Evolutionary conservation across 2,113 vertebrate species (phyloP), one percentile per base, ranked within the genome.

Genomic region (Callospermophilus lateralis): DNA sequence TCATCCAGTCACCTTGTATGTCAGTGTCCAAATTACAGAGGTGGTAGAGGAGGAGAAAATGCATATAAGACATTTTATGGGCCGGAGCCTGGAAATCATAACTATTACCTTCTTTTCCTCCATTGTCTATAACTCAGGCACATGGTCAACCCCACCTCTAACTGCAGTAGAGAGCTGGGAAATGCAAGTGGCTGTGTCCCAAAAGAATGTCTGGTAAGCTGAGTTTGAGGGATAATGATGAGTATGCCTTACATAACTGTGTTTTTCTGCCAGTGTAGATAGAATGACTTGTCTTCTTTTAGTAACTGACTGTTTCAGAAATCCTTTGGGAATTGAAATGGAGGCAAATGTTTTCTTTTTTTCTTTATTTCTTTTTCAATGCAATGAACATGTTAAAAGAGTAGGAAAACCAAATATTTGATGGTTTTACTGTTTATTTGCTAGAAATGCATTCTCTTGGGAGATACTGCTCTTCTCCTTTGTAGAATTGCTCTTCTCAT

Each of bases 221-320:
- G 20, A 8, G 39, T 30, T 88, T 10, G 76, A 95, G 78, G 39
- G 24, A 45, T 34, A 13, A 13, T 34, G 42, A 61, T 76, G 24
- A 81, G 4, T 34, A 4, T 65, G 34, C 79, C 37, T 84, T 67
- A 13, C 34, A 20, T 74, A 84, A 84, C 15, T 65, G 2, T 84
- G 6, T 68, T 68, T 65, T 65, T 19, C 19, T 91, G 45, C 94
- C 39, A 22, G 8, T 94, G 20, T 39, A 96, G 37, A 80, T 39
- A 94, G 86, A 93, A 70, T 79, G 12, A 48, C 73, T 72, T 83
- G 22, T 90, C 88, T 94, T 93, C 45, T 39, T 86, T 84, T 78
- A 73, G 19, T 90, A 79, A 92, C 67, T 96, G 48, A 73, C 86
- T 90, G 65, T 85, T 91, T 97, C 63, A 91, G 42, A 89, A 94